phyloP scores from a whole-genome alignment of 2,888 invertebrate species.

The Idaea biselata region DNA sequence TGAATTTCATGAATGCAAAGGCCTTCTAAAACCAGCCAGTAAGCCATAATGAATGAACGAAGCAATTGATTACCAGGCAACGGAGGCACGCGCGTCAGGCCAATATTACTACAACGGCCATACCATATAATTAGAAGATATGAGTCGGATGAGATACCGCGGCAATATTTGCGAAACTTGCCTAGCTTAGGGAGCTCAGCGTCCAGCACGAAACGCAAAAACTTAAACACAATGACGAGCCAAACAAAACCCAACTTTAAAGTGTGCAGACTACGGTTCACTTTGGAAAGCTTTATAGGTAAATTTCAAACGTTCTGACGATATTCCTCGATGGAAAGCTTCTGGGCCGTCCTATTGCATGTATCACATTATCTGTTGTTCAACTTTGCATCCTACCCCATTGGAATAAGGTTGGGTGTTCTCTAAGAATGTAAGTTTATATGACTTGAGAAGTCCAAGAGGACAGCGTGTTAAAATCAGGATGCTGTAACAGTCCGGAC shows the following conservation, averaged over 20 bases:
- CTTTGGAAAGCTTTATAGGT: neutral
- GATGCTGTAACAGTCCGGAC: constrained; percentile 74
- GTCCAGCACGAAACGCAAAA: constrained; percentile 17
- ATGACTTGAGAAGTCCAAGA: neutral
- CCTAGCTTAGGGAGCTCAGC: constrained; percentile 66
- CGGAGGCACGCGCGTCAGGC: constrained; percentile 35
- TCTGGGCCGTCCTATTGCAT: neutral
- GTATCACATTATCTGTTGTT: neutral
- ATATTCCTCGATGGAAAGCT: neutral
- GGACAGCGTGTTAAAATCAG: constrained; percentile 66
- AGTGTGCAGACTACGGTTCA: neutral
- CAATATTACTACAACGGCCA: constrained; percentile 39
- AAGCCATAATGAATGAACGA: constrained; percentile 21
- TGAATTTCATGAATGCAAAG: neutral
- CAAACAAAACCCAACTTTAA: neutral
- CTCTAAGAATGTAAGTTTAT: neutral
- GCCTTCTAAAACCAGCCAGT: neutral
- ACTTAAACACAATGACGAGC: neutral
- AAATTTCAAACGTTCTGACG: neutral
- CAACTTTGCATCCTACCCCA: neutral
- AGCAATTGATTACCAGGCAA: constrained; percentile 40
- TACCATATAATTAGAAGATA: constrained; percentile 78
- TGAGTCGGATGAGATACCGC: constrained; percentile 75
- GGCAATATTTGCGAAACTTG: constrained; percentile 72
- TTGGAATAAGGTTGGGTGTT: neutral